Evolutionary conservation across 2,888 invertebrate species (phyloP), one percentile per base, ranked within the genome.

Genomic region (Exocentrus adspersus): DNA sequence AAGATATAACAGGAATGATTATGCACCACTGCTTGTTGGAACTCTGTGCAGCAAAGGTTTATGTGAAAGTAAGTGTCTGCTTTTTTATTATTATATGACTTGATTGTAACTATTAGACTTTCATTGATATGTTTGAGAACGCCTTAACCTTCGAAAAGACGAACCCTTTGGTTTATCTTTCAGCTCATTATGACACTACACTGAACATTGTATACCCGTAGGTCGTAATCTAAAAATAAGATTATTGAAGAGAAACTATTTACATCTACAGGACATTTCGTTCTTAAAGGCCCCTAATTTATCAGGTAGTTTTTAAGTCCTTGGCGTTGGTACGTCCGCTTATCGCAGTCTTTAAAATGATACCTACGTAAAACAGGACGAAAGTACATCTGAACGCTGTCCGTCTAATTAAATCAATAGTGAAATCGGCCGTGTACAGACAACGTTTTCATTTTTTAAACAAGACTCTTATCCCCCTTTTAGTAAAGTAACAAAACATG

Each of bases 361-460:
- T 56, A 56, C 54, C 20, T 42, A 42, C 42, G 30, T 45, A 32
- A 7, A 57, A 57, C 46, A 46, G 46, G 21, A 24, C 46, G 28
- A 43, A 42, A 46, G 45, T 46, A 20, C 46, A 57, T 46, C 57
- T 57, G 19, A 28, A 54, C 28, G 56, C 68, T 72, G 74, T 74
- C 74, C 53, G 56, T 69, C 70, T 73, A 73, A 74, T 74, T 74
- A 73, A 72, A 74, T 72, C 72, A 69, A 72, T 70, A 69, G 68
- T 69, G 71, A 72, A 73, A 70, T 68, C 67, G 67, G 64, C 63
- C 73, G 66, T 74, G 70, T 72, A 61, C 30, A 53, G 62, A 70
- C 68, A 68, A 60, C 60, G 64, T 62, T 67, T 70, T 62, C 58
- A 60, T 69, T 69, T 62, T 70, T 68, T 62, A 37, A 52, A 60